Evolutionary conservation across 2,113 vertebrate species (phyloP).

Genomic region (Tetrax tetrax): DNA sequence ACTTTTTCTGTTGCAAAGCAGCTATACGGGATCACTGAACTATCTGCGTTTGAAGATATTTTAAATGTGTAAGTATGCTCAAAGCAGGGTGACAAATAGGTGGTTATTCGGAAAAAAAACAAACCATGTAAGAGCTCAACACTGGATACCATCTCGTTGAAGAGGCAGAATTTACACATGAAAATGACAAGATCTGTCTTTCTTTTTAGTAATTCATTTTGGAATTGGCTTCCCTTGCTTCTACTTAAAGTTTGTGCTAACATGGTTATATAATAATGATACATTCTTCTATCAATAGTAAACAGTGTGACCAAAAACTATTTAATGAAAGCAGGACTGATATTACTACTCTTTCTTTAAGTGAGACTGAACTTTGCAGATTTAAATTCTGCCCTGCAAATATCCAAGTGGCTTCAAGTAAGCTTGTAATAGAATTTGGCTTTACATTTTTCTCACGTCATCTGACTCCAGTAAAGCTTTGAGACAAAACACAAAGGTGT

Average conservation of each 20-base stretch:
- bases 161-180: neutral
- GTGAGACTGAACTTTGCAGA: neutral
- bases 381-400: neutral
- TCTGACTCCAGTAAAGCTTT: slow-evolving; percentile 3
- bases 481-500: slow-evolving; percentile 43
- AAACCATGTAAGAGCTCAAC: neutral
- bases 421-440: neutral
- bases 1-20: neutral
- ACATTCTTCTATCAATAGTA: neutral
- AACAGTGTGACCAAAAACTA: neutral
- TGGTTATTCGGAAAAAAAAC: neutral
- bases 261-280: neutral
- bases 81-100: neutral
- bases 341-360: neutral
- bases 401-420: neutral
- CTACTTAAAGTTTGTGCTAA: neutral
- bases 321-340: neutral
- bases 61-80: neutral
- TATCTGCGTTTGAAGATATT: neutral
- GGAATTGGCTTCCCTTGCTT: neutral
- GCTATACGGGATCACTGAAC: neutral
- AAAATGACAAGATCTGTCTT: neutral
- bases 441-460: neutral
- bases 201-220: neutral
- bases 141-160: neutral